Conservation (phyloP, 2,797 vertebrate genomes). For the Karalla daura region DNA sequence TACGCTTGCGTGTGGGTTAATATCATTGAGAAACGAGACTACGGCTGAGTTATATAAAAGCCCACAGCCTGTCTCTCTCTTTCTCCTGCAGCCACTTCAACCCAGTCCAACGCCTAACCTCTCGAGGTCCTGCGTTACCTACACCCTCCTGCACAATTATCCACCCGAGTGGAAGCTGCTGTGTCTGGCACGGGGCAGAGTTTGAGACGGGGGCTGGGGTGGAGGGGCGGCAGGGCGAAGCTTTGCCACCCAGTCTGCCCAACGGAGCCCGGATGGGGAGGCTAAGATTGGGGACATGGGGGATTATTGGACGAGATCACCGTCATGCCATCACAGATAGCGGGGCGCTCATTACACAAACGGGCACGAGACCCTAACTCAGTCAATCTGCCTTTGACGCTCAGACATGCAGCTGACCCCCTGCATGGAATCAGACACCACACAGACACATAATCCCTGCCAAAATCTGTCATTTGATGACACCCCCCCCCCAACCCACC, state of each 20-base stretch:
- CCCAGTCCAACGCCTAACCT: conserved; percentile 46
- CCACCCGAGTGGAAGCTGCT: conserved; percentile 63
- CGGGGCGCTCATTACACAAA: conserved; percentile 10
- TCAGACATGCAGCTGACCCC: conserved; percentile 48
- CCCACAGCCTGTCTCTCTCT: conserved; percentile 48
- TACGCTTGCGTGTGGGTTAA: background rate
- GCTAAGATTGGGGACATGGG: conserved; percentile 48
- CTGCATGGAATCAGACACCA: conserved; percentile 63
- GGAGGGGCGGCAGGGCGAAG: conserved; percentile 1
- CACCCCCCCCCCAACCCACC: conserved; percentile 1
- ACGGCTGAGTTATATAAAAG: conserved; percentile 58
- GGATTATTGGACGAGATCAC: conserved; percentile 51
- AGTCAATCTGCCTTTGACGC: conserved; percentile 25
- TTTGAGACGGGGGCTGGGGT: conserved; percentile 21
- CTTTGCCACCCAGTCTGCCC: conserved; percentile 16
- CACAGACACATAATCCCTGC: conserved; percentile 74
- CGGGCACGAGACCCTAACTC: conserved; percentile 33
- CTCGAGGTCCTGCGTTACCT: conserved; percentile 54
- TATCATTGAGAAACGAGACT: background rate
- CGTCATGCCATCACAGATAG: conserved; percentile 43
- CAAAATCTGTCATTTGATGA: conserved; percentile 62
- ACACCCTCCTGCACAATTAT: conserved; percentile 71
- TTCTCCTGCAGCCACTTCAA: conserved; percentile 43
- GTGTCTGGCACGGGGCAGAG: conserved; percentile 53
- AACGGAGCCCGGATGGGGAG: conserved; percentile 7